Evolutionary conservation across 2,888 invertebrate genomes (phyloP).

Genomic region (Dexiosoma caninum): DNA sequence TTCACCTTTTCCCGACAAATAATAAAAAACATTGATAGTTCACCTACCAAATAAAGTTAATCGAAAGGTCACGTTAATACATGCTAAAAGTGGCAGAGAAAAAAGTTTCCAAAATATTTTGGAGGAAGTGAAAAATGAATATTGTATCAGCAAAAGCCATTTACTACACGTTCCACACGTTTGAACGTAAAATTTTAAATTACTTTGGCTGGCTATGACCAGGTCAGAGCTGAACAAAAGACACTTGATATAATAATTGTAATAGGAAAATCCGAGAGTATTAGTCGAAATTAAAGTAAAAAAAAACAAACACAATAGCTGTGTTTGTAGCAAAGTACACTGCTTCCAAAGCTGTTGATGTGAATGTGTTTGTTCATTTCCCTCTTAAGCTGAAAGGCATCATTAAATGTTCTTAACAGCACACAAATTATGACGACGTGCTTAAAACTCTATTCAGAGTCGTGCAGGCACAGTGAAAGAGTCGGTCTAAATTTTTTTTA

Average conservation of each 20-base stretch:
- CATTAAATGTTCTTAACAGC: conserved; percentile 43
- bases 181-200: conserved; percentile 48
- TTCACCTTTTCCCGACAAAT: neutral
- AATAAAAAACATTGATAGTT: conserved; percentile 21
- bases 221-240: neutral
- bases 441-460: conserved; percentile 18
- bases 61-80: neutral
- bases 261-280: neutral
- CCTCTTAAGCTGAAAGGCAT: conserved; percentile 1
- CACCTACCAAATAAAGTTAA: neutral
- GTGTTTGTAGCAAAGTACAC: too few species aligned
- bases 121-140: neutral
- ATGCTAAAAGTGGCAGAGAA: neutral
- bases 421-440: conserved; percentile 45
- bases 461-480: neutral
- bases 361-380: neutral
- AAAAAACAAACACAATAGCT: neutral
- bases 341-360: neutral
- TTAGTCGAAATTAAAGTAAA: neutral
- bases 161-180: conserved; percentile 48
- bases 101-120: neutral
- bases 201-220: conserved; percentile 33
- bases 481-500: neutral
- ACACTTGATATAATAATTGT: neutral
- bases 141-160: conserved; percentile 8